Base-by-base conservation (phyloP, 1,140 invertebrate species). In the Neodiprion fabricii region DNA sequence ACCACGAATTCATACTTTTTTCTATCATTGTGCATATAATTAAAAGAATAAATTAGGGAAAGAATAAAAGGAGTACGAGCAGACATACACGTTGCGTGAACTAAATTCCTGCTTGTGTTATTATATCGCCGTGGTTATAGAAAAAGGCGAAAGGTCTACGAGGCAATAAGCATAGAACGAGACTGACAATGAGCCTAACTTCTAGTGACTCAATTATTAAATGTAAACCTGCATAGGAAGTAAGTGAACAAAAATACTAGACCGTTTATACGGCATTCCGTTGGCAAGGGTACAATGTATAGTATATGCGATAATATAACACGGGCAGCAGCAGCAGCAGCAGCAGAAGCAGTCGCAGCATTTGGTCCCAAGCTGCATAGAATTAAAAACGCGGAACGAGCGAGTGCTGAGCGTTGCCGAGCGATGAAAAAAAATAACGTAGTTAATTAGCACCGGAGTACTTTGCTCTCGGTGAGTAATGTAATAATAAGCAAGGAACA, bases 391-490 rank as follows among this genome's bases (percentile, higher is more conserved):
- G 28, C 28, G 28, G 5, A 40, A 40, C 28, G 28, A 40, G 28
- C 28, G 28, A 40, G 28, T 40, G 28, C 28, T 40, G 28, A 40
- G 21, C 21, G 4, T 23, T 28, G 47, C 11, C 23, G 68, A 69
- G 47, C 7, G 68, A 69, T 23, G 21, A 71, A 71, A 50, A 84
- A 84, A 85, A 84, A 85, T 84, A 84, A 85, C 84, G 82, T 81
- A 84, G 84, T 84, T 85, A 85, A 85, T 85, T 85, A 85, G 83
- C 83, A 81, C 82, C 81, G 80, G 79, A 79, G 81, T 82, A 84
- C 84, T 85, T 85, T 84, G 82, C 75, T 73, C 77, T 73, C 73
- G 74, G 79, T 77, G 78, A 76, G 80, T 79, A 79, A 79, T 79
- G 72, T 79, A 80, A 80, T 84, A 84, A 84, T 83, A 84, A 84